Conservation (phyloP, 2,113 vertebrate species). For the Athene cunicularia region DNA sequence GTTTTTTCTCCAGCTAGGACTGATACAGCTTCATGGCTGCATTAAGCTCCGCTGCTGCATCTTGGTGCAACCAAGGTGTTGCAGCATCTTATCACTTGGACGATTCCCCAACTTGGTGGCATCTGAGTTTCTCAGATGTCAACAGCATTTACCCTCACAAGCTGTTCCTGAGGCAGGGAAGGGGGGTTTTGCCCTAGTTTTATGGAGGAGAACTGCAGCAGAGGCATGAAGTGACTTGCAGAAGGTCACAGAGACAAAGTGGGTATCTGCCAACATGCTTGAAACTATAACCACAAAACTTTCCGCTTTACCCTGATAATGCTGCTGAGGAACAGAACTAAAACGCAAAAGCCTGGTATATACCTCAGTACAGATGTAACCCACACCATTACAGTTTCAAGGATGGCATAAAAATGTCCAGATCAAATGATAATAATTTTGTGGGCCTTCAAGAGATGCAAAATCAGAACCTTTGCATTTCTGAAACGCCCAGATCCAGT, state of each 20-base stretch:
- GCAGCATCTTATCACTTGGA: neutral
- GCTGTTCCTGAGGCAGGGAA: neutral
- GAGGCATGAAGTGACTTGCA: neutral
- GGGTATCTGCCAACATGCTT: neutral
- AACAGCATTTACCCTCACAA: neutral
- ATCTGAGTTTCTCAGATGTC: neutral
- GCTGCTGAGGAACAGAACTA: neutral
- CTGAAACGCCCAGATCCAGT: neutral
- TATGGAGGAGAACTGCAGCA: neutral
- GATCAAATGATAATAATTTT: neutral
- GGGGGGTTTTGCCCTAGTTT: rapidly evolving
- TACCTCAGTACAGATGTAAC: neutral
- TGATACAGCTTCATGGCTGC: rapidly evolving
- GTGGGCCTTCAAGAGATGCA: neutral
- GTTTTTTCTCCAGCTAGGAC: neutral
- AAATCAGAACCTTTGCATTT: neutral
- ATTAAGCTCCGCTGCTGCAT: neutral
- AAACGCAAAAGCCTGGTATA: neutral
- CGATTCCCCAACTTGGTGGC: rapidly evolving
- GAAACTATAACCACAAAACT: neutral
- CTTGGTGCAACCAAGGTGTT: neutral
- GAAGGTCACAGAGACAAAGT: neutral
- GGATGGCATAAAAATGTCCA: neutral
- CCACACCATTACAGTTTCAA: neutral
- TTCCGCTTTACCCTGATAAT: neutral